These are phyloP conservation scores for Sebastes elongatus DNA, from an alignment of 2,797 vertebrate genomes.

Conservation along the genomic window DNA sequence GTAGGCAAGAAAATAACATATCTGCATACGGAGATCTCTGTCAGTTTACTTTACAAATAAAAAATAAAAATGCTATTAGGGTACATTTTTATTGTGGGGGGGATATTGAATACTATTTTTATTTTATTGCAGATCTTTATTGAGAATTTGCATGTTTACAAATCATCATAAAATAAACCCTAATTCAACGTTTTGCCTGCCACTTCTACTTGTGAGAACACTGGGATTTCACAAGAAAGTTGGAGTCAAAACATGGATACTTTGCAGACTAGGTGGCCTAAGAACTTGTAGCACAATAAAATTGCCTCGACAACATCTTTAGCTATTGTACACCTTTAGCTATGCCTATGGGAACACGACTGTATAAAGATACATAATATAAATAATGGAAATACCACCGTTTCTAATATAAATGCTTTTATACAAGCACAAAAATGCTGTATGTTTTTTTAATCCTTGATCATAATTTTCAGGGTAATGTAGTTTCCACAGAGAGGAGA, in stretches of 20 bases:
- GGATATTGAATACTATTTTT: neutral
- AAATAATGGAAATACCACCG: neutral
- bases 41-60: too few relatives aligned
- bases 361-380: neutral
- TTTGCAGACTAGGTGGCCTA: neutral
- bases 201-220: neutral
- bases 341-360: too few relatives aligned
- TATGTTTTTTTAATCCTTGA: neutral
- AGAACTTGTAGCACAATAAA: neutral
- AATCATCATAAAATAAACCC: neutral
- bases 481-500: slow-evolving; percentile 26
- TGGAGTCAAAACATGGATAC: neutral
- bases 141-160: neutral
- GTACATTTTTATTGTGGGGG: neutral
- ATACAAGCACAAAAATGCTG: neutral
- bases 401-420: neutral
- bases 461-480: slow-evolving; percentile 12
- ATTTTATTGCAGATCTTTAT: neutral
- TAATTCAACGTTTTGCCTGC: neutral
- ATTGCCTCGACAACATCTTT: neutral
- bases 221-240: neutral
- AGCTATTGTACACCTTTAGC: neutral
- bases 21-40: neutral
- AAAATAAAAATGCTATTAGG: neutral
- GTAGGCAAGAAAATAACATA: slow-evolving; percentile 11